A percentile compares a stretch with the other conserved stretches of the same genome.
Conservation (phyloP, 1,140 invertebrate species). For the Leucophenga varia region DNA sequence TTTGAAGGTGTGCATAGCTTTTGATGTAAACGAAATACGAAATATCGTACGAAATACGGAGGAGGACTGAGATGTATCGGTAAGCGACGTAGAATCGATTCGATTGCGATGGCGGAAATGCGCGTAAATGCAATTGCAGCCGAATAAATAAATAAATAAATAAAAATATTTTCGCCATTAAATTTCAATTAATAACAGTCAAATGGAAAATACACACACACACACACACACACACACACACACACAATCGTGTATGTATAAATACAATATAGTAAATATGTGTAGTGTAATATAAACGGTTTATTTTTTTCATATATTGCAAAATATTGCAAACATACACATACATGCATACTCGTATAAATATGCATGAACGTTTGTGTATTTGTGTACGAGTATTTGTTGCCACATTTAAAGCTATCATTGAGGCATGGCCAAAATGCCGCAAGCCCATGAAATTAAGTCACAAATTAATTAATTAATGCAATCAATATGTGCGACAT, state of each 20-base stretch:
- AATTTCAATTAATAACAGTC: slow-evolving; percentile 55
- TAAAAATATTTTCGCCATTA: slow-evolving; percentile 48
- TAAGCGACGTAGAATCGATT: too few relatives aligned
- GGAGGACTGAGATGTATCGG: too few relatives aligned
- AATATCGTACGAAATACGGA: too few relatives aligned
- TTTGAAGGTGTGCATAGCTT: slow-evolving; percentile 15
- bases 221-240: slow-evolving; percentile 31
- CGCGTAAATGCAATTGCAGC: slow-evolving; percentile 50
- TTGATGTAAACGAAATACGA: slow-evolving; percentile 50
- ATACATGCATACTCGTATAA: slow-evolving; percentile 4
- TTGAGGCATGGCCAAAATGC: slow-evolving; percentile 35
- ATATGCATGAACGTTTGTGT: slow-evolving; percentile 8
- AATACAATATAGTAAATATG: too few relatives aligned
- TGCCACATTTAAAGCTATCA: slow-evolving; percentile 11
- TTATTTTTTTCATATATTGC: too few relatives aligned
- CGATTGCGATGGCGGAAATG: slow-evolving; percentile 38
- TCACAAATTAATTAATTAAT: slow-evolving; percentile 56
- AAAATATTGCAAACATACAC: too few relatives aligned
- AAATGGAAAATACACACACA: slow-evolving; percentile 18
- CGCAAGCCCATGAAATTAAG: slow-evolving; percentile 53
- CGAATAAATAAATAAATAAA: slow-evolving; percentile 52
- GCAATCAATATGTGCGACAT: slow-evolving; percentile 53
- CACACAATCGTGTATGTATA: too few relatives aligned
- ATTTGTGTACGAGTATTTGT: slow-evolving; percentile 2
- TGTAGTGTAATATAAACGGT: too few relatives aligned